Evolutionary conservation across 1,140 invertebrate genomes (phyloP).

Genomic region (Drosophila sp.): DNA sequence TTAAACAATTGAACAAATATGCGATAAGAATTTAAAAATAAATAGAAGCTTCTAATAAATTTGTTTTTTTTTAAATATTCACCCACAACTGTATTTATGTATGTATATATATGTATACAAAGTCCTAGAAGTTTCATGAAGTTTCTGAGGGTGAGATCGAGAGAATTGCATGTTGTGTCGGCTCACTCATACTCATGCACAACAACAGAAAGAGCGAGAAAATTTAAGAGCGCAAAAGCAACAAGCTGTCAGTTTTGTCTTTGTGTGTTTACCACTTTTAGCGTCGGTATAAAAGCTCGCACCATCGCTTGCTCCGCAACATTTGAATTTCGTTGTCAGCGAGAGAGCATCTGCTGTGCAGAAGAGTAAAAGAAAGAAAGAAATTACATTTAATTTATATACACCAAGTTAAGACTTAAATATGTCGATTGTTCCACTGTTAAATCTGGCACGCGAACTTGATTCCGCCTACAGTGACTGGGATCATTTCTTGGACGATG

Average conservation of each 20-base stretch:
- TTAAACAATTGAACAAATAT: conserved; percentile 20
- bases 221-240: conserved; percentile 43
- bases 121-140: conserved; percentile 58
- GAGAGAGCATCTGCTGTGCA: conserved; percentile 13
- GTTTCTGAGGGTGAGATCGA: conserved; percentile 25
- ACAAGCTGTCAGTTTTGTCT: conserved; percentile 24
- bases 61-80: neutral
- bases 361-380: conserved; percentile 10
- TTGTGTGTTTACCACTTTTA: conserved; percentile 34
- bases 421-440: conserved; percentile 76
- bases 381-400: conserved; percentile 4
- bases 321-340: conserved; percentile 32
- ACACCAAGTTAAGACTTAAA: conserved; percentile 35
- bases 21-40: conserved; percentile 37
- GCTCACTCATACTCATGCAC: conserved; percentile 17
- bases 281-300: conserved; percentile 68
- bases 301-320: neutral
- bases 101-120: conserved; percentile 46
- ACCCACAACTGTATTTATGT: conserved; percentile 3
- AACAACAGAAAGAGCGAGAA: conserved; percentile 60
- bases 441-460: conserved; percentile 74
- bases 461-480: conserved; percentile 56
- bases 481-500: conserved; percentile 72
- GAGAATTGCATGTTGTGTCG: conserved; percentile 23
- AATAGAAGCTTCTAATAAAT: conserved; percentile 49